Percentiles rank a stretch among this genome's conserved stretches.
Conservation (phyloP, 2,888 invertebrate genomes). For the Pelosia muscerda region DNA sequence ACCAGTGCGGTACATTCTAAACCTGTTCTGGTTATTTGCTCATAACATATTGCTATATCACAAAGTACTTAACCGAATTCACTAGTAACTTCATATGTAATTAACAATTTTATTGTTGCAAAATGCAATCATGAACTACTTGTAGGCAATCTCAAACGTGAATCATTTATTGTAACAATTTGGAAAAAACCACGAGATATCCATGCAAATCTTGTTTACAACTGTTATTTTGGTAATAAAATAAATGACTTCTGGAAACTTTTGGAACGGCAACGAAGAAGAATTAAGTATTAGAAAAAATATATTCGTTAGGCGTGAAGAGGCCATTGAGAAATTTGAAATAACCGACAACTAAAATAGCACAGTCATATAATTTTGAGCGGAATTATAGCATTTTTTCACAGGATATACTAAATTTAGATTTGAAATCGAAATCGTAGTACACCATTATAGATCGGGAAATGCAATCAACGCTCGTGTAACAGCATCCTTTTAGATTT, state of each 20-base stretch:
- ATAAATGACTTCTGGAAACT: background rate
- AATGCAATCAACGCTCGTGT: conserved; percentile 12
- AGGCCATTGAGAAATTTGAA: background rate
- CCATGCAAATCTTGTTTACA: background rate
- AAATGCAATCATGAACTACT: conserved; percentile 29
- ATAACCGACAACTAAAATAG: background rate
- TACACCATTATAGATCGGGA: background rate
- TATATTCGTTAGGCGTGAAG: background rate
- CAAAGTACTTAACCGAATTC: conserved; percentile 20
- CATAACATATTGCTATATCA: conserved; percentile 26
- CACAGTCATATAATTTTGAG: background rate
- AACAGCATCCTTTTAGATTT: conserved; percentile 12
- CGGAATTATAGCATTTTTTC: background rate
- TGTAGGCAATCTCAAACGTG: conserved; percentile 18
- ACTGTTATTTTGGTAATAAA: background rate
- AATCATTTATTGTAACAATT: conserved; percentile 18
- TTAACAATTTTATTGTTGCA: conserved; percentile 24
- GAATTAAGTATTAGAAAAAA: background rate
- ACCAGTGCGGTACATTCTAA: conserved; percentile 38
- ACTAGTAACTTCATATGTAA: conserved; percentile 29
- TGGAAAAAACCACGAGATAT: conserved; percentile 12
- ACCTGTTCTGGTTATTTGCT: conserved; percentile 34
- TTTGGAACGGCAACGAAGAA: background rate
- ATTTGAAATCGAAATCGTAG: background rate
- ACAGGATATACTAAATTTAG: background rate